Evolutionary conservation across 2,888 invertebrate species (phyloP).

Genomic region (Embidobia sp.): DNA sequence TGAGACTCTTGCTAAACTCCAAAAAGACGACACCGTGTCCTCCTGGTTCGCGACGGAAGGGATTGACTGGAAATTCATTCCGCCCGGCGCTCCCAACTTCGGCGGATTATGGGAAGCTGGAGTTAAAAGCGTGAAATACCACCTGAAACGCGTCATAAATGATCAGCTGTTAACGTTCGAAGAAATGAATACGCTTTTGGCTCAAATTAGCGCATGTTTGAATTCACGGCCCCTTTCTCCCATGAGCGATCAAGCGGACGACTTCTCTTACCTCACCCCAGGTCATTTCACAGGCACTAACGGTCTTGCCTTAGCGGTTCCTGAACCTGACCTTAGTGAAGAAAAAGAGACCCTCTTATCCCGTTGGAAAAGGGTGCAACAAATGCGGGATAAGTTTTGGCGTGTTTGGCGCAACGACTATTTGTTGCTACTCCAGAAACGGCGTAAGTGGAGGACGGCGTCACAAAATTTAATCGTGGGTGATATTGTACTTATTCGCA

Average conservation of each 20-base stretch:
- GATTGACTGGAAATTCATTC: conserved; percentile 5
- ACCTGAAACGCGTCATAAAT: neutral
- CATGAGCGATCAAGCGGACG: neutral
- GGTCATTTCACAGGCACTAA: conserved; percentile 3
- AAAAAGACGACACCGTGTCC: neutral
- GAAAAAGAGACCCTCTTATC: conserved; percentile 2
- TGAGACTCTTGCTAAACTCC: neutral
- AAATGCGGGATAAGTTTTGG: conserved; percentile 13
- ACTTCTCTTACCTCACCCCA: conserved; percentile 31
- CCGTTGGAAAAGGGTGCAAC: conserved; percentile 21
- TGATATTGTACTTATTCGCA: neutral
- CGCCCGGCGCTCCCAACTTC: neutral
- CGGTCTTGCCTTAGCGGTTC: neutral
- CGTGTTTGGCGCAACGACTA: conserved; percentile 4
- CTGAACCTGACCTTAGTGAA: conserved; percentile 1
- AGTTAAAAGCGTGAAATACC: conserved; percentile 7
- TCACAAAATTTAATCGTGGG: neutral
- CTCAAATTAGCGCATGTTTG: conserved; percentile 3
- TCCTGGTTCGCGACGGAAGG: neutral
- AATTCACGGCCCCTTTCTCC: conserved; percentile 10
- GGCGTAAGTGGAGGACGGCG: neutral
- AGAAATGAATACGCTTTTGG: neutral
- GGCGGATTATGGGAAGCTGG: conserved; percentile 7
- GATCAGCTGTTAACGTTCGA: neutral
- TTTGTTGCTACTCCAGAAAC: conserved; percentile 2